Base-by-base conservation (phyloP, 2,888 invertebrate species). In the Lasiommata megera region DNA sequence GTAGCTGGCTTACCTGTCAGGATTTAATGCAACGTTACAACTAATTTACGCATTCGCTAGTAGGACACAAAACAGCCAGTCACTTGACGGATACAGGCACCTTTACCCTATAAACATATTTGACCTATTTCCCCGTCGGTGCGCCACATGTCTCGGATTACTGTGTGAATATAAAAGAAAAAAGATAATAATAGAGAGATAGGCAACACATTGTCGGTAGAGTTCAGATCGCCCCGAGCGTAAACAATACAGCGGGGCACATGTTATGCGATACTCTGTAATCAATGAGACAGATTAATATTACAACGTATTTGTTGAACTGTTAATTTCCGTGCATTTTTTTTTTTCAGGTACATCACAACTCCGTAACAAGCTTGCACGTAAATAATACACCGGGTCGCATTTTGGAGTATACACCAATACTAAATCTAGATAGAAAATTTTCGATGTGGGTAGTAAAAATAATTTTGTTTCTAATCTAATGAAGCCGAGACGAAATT, bases 91-190 rank as follows among this genome's bases (percentile, higher is more conserved):
- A 31, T 16, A 51, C 8, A 31, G 23, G 53, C 14, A 16, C 14
- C 0, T 18, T 70, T 66, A 77, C 82, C 81, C 72, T 70, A 70
- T 59, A 65, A 68, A 70, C 69, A 72, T 68, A 68, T 70, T 71
- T 74, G 82, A 82, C 83, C 83, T 80, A 83, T 77, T 82, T 82
- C 73, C 67, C 73, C 66, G 71, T 47, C 60, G 58, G 67, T 73
- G 72, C 73, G 72, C 79, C 84, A 83, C 79, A 84, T 82, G 84
- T 79, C 76, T 79, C 77, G 68, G 68, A 73, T 81, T 80, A 79
- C 80, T 68, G 73, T 73, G 74, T 74, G 76, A 75, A 76, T 73
- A 75, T 71, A 74, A 74, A 77, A 76, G 73, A 70, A 79, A 76
- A 75, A 75, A 62, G 54, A 64, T 60, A 58, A 61, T 58, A 58